Conservation (phyloP, 2,113 vertebrate genomes). For the Saguinus midas region DNA sequence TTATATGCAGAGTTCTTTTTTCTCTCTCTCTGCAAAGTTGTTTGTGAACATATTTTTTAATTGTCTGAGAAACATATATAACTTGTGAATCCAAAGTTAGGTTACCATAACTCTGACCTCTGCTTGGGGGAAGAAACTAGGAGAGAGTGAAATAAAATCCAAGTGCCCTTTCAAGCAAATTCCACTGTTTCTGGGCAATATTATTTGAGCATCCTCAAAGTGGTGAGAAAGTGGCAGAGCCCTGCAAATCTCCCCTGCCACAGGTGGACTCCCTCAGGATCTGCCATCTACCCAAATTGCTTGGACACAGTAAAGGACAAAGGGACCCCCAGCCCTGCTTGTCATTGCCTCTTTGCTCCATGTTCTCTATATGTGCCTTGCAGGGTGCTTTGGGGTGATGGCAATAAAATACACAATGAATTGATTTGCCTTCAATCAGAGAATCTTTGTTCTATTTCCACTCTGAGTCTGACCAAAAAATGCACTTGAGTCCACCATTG, state of each 20-base stretch:
- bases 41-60: conserved; percentile 1
- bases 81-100: not conserved
- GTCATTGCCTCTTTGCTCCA: not conserved
- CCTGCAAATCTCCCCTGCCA: not conserved
- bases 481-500: not conserved
- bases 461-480: not conserved
- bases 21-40: not conserved
- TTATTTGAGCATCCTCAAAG: not conserved
- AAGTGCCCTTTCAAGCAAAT: not conserved
- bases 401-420: not conserved
- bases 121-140: not conserved
- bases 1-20: not conserved
- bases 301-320: not conserved
- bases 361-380: not conserved
- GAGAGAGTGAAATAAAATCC: not conserved
- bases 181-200: not conserved
- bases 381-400: not conserved
- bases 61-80: not conserved
- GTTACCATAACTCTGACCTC: not conserved
- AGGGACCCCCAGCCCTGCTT: not conserved
- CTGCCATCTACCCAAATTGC: not conserved
- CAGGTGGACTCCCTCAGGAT: fast-evolving
- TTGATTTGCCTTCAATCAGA: not conserved
- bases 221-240: not conserved
- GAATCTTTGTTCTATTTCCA: not conserved